These are phyloP conservation scores for Augiades crinisus DNA, from an alignment of 2,888 invertebrate genomes.

Conservation along the genomic window DNA sequence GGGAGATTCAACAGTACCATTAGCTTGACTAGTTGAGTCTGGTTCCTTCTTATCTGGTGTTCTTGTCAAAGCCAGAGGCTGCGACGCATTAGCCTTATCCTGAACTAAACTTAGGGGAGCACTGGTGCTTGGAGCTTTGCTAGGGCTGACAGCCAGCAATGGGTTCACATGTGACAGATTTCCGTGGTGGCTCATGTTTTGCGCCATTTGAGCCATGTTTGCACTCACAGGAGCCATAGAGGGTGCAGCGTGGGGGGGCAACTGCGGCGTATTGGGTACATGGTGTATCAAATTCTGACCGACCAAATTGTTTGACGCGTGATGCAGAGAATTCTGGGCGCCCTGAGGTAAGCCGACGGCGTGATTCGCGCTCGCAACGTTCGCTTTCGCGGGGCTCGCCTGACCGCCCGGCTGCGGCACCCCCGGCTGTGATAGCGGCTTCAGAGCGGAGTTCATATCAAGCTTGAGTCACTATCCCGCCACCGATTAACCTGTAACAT, in stretches of 20 bases:
- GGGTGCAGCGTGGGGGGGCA: constrained; percentile 60
- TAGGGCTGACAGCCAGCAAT: constrained; percentile 56
- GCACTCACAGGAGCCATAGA: constrained; percentile 77
- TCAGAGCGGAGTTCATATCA: constrained; percentile 83
- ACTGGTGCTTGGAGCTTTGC: constrained; percentile 56
- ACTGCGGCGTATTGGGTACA: constrained; percentile 52
- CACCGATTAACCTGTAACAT: constrained; percentile 63
- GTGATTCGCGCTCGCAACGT: constrained; percentile 69
- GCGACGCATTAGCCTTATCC: constrained; percentile 58
- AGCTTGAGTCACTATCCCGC: constrained; percentile 46
- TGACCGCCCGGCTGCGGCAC: constrained; percentile 70
- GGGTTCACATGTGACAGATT: constrained; percentile 69
- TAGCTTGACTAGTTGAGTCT: constrained; percentile 63
- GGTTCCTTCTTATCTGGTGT: constrained; percentile 73
- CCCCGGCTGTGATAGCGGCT: constrained; percentile 79
- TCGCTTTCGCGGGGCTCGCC: constrained; percentile 69
- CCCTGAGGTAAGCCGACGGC: constrained; percentile 66
- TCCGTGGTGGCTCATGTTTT: constrained; percentile 78
- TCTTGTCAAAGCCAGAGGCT: constrained; percentile 69
- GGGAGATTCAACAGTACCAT: constrained; percentile 70
- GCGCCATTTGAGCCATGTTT: constrained; percentile 78
- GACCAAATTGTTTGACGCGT: constrained; percentile 56
- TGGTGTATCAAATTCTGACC: constrained; percentile 68
- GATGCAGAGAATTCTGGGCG: constrained; percentile 63
- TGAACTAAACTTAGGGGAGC: constrained; percentile 72